phyloP scores from a whole-genome alignment of 2,797 vertebrate genomes.

The Fratercula arctica region DNA sequence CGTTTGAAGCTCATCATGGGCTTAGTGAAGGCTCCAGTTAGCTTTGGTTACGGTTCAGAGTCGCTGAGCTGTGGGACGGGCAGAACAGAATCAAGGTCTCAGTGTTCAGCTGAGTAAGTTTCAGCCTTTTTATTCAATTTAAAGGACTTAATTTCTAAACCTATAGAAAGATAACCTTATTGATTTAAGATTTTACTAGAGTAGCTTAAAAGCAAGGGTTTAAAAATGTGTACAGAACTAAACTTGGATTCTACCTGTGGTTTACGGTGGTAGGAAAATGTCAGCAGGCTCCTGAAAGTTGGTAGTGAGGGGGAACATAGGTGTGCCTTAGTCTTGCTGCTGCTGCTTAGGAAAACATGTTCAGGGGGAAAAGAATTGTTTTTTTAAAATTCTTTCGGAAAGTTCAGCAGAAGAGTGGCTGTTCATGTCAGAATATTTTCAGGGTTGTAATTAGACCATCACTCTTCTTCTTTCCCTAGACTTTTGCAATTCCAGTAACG shows the following conservation, averaged over 20 bases:
- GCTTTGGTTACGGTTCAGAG: conserved; percentile 4
- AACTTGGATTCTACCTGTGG: neutral
- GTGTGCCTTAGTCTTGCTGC: neutral
- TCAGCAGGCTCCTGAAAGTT: neutral
- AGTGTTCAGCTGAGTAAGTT: conserved; percentile 52
- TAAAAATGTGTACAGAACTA: neutral
- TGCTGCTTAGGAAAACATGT: neutral
- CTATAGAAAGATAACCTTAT: neutral
- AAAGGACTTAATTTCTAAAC: neutral
- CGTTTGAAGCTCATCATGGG: conserved; percentile 23
- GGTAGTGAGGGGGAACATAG: neutral
- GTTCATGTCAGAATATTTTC: neutral
- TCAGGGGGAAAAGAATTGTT: fast-evolving
- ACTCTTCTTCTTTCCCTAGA: conserved; percentile 76
- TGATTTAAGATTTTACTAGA: neutral
- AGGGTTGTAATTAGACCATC: neutral
- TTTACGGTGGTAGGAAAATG: neutral
- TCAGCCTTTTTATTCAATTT: conserved; percentile 17
- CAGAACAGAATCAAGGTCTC: conserved; percentile 32
- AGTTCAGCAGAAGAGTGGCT: neutral
- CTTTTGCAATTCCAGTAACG: conserved; percentile 86
- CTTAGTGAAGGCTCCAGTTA: conserved; percentile 41
- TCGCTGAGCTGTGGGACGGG: conserved; percentile 37
- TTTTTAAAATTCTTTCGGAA: neutral
- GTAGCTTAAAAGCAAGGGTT: neutral